Conservation (phyloP, 2,888 invertebrate genomes). For the Gortyna flavago region DNA sequence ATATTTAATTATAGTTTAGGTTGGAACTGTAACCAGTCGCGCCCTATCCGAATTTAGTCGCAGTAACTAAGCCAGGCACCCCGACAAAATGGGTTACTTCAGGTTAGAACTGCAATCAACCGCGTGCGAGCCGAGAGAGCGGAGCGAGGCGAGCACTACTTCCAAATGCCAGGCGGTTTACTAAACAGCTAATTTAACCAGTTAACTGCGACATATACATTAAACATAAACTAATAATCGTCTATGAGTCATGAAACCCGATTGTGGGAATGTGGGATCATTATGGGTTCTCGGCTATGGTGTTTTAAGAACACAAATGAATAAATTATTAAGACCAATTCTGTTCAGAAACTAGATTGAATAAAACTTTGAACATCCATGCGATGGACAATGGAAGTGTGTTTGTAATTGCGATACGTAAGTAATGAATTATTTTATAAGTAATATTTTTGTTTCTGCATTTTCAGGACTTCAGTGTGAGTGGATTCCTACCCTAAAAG, state of each 20-base stretch:
- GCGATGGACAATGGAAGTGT: neutral
- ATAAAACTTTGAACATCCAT: neutral
- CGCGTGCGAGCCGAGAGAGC: too few relatives aligned
- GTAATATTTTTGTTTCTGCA: neutral
- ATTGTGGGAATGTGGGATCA: neutral
- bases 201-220: too few relatives aligned
- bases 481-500: slow-evolving; percentile 20
- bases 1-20: too few relatives aligned
- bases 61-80: too few relatives aligned
- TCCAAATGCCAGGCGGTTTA: too few relatives aligned
- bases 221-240: neutral
- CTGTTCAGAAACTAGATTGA: neutral
- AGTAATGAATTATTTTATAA: neutral
- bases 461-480: slow-evolving; percentile 5
- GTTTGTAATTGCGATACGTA: neutral
- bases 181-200: too few relatives aligned
- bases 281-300: neutral
- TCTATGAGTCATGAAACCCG: neutral
- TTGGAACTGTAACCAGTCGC: too few relatives aligned
- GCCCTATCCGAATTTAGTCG: too few relatives aligned
- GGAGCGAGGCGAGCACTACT: too few relatives aligned
- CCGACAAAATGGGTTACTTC: too few relatives aligned
- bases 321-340: neutral
- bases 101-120: too few relatives aligned
- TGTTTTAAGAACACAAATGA: neutral